These are phyloP conservation scores for Adelosebastes latens DNA, from an alignment of 2,797 vertebrate genomes.

Conservation along the genomic window DNA sequence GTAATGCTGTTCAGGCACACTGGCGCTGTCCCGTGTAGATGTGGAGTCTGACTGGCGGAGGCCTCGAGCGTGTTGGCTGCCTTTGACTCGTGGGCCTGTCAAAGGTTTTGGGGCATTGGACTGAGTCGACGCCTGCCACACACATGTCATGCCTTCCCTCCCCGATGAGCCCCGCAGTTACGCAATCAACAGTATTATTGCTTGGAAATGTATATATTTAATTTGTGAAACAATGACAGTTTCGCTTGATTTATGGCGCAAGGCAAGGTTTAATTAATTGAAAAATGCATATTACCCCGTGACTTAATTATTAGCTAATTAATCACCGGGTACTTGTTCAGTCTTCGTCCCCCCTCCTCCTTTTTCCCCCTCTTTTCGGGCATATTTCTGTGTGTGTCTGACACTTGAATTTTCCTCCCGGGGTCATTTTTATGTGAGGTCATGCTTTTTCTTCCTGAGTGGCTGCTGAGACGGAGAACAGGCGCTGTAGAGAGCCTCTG, in stretches of 20 bases:
- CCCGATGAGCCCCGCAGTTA: slow-evolving; percentile 77
- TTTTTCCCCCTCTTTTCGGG: slow-evolving; percentile 58
- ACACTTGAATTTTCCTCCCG: slow-evolving; percentile 79
- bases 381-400: slow-evolving; percentile 69
- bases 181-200: slow-evolving; percentile 79
- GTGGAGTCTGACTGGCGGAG: slow-evolving; percentile 56
- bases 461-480: slow-evolving; percentile 69
- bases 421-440: slow-evolving; percentile 79
- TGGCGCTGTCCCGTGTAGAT: slow-evolving; percentile 21
- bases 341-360: slow-evolving; percentile 29
- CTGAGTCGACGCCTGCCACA: slow-evolving; percentile 76
- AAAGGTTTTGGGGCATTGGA: slow-evolving; percentile 71
- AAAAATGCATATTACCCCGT: slow-evolving; percentile 82
- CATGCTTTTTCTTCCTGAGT: slow-evolving; percentile 76
- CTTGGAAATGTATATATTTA: slow-evolving; percentile 83
- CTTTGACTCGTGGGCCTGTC: slow-evolving; percentile 59
- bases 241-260: slow-evolving; percentile 83
- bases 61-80: slow-evolving; percentile 60
- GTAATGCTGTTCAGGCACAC: slow-evolving; percentile 24
- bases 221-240: slow-evolving; percentile 82
- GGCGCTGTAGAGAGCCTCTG: slow-evolving; percentile 18
- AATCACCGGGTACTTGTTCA: slow-evolving; percentile 77
- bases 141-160: slow-evolving; percentile 66
- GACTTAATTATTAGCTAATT: slow-evolving; percentile 86
- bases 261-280: slow-evolving; percentile 84